phyloP scores from a whole-genome alignment of 2,888 invertebrate species.

The Drosophila crucigera region DNA sequence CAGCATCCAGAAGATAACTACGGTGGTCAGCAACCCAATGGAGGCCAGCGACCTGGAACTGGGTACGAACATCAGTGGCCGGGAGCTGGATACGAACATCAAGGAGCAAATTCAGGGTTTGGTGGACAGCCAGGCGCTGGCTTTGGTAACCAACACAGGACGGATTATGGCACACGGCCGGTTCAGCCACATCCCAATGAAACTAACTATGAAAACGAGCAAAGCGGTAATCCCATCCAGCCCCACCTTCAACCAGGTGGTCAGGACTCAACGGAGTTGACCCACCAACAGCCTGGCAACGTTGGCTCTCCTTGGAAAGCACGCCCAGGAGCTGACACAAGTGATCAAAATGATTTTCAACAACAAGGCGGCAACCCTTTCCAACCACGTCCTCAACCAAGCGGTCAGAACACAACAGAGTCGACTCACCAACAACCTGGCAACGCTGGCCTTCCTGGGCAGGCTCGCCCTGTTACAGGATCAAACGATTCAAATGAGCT shows the following conservation, averaged over 20 bases:
- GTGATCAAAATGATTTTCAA: neutral
- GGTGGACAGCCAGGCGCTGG: neutral
- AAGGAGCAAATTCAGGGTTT: neutral
- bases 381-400: conserved; percentile 6
- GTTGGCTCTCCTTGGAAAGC: conserved; percentile 22
- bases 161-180: neutral
- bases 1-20: neutral
- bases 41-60: neutral
- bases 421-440: conserved; percentile 15
- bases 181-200: conserved; percentile 9
- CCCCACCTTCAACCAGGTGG: conserved; percentile 8
- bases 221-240: conserved; percentile 13
- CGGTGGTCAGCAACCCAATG: neutral
- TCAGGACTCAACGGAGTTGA: neutral
- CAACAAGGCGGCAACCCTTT: conserved; percentile 1
- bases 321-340: conserved; percentile 25
- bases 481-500: conserved; percentile 6
- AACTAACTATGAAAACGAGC: neutral
- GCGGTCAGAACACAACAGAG: neutral
- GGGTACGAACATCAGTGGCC: neutral
- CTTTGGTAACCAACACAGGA: neutral
- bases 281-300: conserved; percentile 10
- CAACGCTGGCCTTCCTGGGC: neutral
- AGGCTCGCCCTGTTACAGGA: conserved; percentile 36
- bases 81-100: neutral